phyloP scores from a whole-genome alignment of 2,888 invertebrate species.

The Synanthedon myopaeformis region DNA sequence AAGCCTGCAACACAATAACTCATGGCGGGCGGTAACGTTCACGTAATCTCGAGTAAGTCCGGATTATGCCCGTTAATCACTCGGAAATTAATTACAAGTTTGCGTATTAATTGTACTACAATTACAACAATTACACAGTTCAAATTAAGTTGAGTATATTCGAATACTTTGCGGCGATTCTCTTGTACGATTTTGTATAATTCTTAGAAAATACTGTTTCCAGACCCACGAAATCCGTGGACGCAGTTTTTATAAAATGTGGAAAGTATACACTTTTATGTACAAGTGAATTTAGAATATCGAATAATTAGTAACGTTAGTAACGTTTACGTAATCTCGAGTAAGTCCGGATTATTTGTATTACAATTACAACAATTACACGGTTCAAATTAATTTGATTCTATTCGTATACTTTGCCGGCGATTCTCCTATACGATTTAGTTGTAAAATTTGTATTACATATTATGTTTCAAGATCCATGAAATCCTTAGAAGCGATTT shows the following conservation, averaged over 20 bases:
- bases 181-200: neutral
- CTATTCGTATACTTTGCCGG: neutral
- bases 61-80: slow-evolving; percentile 69
- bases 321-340: slow-evolving; percentile 58
- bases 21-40: slow-evolving; percentile 51
- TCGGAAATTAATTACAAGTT: slow-evolving; percentile 70
- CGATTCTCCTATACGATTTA: neutral
- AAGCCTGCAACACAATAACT: slow-evolving; percentile 56
- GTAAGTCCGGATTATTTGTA: slow-evolving; percentile 68
- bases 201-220: no score
- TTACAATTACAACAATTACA: slow-evolving; percentile 59
- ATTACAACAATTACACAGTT: slow-evolving; percentile 55
- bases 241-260: no score
- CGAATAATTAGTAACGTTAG: no score
- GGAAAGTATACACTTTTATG: no score
- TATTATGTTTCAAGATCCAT: no score
- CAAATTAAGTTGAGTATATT: slow-evolving; percentile 16
- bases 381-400: slow-evolving; percentile 26
- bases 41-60: slow-evolving; percentile 66
- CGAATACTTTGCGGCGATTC: neutral
- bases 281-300: no score
- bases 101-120: slow-evolving; percentile 66
- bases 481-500: no score
- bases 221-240: no score
- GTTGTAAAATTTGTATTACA: no score